phyloP scores from a whole-genome alignment of 2,113 vertebrate genomes.

The Festucalex cinctus region DNA sequence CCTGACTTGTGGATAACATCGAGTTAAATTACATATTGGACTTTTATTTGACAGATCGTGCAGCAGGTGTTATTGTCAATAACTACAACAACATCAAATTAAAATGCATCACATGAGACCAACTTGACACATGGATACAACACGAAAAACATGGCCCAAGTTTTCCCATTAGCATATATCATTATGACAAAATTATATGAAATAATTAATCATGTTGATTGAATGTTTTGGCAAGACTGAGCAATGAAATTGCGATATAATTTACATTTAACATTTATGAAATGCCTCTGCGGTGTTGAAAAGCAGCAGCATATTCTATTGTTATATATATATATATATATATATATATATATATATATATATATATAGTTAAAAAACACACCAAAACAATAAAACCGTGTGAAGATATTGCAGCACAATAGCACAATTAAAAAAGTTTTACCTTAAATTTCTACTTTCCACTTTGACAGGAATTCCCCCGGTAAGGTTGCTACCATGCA shows the following conservation, averaged over 20 bases:
- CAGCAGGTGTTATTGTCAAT: conserved; percentile 12
- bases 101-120: neutral
- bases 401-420: neutral
- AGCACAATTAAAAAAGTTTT: conserved; percentile 6
- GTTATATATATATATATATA: too few relatives aligned
- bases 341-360: too few relatives aligned
- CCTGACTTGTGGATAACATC: conserved; percentile 51
- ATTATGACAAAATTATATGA: neutral
- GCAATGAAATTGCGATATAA: neutral
- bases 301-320: neutral
- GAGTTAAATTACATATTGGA: conserved; percentile 23
- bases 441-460: neutral
- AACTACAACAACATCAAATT: conserved; percentile 1
- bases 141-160: too few relatives aligned
- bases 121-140: conserved; percentile 7
- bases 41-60: conserved; percentile 22
- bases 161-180: neutral
- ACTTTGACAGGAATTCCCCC: conserved; percentile 9
- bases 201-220: neutral
- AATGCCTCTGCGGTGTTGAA: conserved; percentile 6
- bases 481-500: conserved; percentile 27
- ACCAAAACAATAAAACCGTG: neutral
- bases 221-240: neutral
- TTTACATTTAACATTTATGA: neutral
- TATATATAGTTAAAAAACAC: neutral